phyloP scores from a whole-genome alignment of 2,113 vertebrate genomes.

The Onychostruthus taczanowskii region DNA sequence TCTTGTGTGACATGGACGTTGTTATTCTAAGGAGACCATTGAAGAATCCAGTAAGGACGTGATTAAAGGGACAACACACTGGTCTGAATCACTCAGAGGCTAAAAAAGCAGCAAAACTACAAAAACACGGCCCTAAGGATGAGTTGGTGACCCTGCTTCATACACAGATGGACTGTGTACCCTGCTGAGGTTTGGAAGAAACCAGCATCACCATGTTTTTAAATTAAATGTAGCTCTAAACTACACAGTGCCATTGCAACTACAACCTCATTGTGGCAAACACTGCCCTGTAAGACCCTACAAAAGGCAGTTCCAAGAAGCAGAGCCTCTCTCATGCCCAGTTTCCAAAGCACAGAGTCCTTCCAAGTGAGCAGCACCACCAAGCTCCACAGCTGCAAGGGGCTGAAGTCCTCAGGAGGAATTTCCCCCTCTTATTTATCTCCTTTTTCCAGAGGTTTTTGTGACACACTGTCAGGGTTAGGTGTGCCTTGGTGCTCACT shows the following conservation, averaged over 20 bases:
- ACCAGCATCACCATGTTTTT: background rate
- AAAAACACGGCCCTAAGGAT: background rate
- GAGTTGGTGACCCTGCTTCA: background rate
- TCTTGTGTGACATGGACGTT: fast-evolving
- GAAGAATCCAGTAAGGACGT: background rate
- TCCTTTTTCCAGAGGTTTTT: background rate
- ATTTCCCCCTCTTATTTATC: background rate
- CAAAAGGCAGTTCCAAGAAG: background rate
- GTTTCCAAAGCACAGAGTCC: background rate
- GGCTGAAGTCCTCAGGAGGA: background rate
- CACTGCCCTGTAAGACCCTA: background rate
- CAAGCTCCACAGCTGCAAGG: background rate
- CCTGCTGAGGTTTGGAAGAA: background rate
- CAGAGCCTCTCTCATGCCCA: background rate
- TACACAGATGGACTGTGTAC: background rate
- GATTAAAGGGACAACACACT: background rate
- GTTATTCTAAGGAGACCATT: background rate
- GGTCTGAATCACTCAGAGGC: background rate
- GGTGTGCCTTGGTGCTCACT: background rate
- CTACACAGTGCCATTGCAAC: background rate
- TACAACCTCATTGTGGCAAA: background rate
- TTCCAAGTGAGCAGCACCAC: background rate
- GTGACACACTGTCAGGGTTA: background rate
- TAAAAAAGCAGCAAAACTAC: background rate
- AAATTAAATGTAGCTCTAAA: background rate